Conservation (phyloP, 1,140 invertebrate genomes). For the Vollenhovia emeryi region DNA sequence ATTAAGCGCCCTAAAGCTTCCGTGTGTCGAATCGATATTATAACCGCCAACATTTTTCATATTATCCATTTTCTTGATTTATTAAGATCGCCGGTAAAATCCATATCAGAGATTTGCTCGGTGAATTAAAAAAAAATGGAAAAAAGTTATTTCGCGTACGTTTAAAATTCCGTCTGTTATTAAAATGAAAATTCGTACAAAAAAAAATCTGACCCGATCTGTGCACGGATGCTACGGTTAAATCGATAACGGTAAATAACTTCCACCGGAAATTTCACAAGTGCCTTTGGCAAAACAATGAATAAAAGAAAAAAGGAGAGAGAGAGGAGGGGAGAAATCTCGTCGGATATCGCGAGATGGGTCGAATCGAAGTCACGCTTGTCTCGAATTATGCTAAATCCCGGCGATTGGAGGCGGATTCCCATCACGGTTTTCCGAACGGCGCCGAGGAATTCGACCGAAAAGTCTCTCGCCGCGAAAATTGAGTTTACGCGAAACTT, state of each 20-base stretch:
- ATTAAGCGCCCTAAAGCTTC: neutral
- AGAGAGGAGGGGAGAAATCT: neutral
- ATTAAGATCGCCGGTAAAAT: neutral
- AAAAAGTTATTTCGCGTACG: neutral
- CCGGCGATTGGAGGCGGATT: slow-evolving; percentile 56
- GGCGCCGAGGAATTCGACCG: slow-evolving; percentile 23
- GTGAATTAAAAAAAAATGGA: neutral
- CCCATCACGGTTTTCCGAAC: slow-evolving; percentile 62
- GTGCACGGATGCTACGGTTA: neutral
- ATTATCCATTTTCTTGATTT: neutral
- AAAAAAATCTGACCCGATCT: slow-evolving; percentile 10
- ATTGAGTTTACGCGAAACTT: slow-evolving; percentile 72
- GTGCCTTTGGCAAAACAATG: neutral
- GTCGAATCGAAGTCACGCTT: slow-evolving; percentile 30
- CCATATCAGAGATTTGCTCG: neutral
- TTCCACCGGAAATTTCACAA: slow-evolving; percentile 36
- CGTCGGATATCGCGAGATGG: slow-evolving; percentile 6
- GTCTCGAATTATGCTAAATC: slow-evolving; percentile 68
- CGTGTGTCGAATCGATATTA: neutral
- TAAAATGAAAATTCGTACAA: slow-evolving; percentile 25
- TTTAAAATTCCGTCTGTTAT: neutral
- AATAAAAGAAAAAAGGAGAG: neutral
- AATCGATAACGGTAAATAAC: slow-evolving; percentile 20
- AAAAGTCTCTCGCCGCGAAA: slow-evolving; percentile 58
- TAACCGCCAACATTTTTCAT: neutral